These are phyloP conservation scores for Lasiurus borealis DNA, from an alignment of 2,113 vertebrate genomes.

Conservation along the genomic window DNA sequence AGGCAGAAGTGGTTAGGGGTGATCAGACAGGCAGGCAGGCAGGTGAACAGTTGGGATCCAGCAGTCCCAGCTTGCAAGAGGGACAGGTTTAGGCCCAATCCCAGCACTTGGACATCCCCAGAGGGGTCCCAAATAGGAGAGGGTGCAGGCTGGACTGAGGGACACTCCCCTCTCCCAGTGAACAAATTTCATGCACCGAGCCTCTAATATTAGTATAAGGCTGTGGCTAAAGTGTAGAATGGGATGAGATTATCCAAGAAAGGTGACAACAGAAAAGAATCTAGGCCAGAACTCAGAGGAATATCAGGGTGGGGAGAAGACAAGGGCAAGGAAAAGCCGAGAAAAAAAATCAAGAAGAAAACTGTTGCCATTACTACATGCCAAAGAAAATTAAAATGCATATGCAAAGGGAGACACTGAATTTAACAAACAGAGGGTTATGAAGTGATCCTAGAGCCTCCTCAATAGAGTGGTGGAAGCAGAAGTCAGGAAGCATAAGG, in stretches of 20 bases:
- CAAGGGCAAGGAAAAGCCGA: background rate
- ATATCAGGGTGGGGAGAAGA: background rate
- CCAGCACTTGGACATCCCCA: no score
- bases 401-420: background rate
- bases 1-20: no score
- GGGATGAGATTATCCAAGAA: background rate
- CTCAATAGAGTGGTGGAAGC: background rate
- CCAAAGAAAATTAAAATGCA: conserved; percentile 43
- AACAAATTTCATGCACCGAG: no score
- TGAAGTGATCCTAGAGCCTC: background rate
- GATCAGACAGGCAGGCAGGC: no score
- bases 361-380: background rate
- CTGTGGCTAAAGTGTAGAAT: background rate
- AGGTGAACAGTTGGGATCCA: no score
- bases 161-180: no score
- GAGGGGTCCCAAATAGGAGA: no score
- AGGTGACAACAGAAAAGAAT: background rate
- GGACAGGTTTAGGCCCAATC: no score
- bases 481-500: background rate
- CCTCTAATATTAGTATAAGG: background rate
- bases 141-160: no score
- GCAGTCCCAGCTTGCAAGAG: no score
- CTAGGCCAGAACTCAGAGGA: background rate
- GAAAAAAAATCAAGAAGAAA: background rate
- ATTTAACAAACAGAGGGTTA: background rate